A percentile compares a stretch with the other conserved stretches of the same genome.
phyloP scores from a whole-genome alignment of 2,888 invertebrate species.

The Hirtodrosophila alboralis region DNA sequence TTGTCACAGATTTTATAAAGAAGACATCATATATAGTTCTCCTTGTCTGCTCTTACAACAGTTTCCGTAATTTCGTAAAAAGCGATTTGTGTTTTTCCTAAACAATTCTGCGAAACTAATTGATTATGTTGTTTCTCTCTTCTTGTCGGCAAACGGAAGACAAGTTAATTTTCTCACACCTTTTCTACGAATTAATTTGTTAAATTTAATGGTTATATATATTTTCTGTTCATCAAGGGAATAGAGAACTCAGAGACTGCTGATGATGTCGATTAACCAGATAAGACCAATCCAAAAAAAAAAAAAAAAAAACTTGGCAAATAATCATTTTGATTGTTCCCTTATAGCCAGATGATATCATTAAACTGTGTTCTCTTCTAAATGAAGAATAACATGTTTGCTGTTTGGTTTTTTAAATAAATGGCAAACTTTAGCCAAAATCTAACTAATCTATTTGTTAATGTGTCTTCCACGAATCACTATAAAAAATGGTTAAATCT shows the following conservation, averaged over 20 bases:
- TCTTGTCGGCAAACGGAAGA: constrained; percentile 57
- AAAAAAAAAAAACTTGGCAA: constrained; percentile 1
- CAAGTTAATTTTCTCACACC: constrained; percentile 78
- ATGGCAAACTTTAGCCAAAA: not conserved
- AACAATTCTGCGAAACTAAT: constrained; percentile 74
- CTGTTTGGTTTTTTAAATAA: not conserved
- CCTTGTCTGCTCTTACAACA: constrained; percentile 52
- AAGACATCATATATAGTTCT: constrained; percentile 29
- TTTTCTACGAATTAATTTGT: constrained; percentile 77
- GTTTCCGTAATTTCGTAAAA: constrained; percentile 74
- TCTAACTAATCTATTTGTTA: not conserved
- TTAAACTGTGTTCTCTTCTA: not conserved
- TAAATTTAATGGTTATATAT: constrained; percentile 49
- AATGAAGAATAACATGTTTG: not conserved
- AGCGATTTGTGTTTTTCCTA: constrained; percentile 59
- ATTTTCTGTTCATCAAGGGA: constrained; percentile 31
- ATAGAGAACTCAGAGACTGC: constrained; percentile 7
- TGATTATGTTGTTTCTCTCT: constrained; percentile 63
- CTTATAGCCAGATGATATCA: constrained; percentile 6
- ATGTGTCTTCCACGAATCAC: too few species aligned
- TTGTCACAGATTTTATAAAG: constrained; percentile 30
- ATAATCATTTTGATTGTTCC: constrained; percentile 17
- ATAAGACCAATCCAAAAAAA: too few species aligned
- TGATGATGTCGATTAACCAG: constrained; percentile 27
- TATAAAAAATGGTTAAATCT: too few species aligned